Percentiles rank a stretch among this genome's conserved stretches.
phyloP scores from a whole-genome alignment of 2,888 invertebrate genomes.

The Theristus sp. region DNA sequence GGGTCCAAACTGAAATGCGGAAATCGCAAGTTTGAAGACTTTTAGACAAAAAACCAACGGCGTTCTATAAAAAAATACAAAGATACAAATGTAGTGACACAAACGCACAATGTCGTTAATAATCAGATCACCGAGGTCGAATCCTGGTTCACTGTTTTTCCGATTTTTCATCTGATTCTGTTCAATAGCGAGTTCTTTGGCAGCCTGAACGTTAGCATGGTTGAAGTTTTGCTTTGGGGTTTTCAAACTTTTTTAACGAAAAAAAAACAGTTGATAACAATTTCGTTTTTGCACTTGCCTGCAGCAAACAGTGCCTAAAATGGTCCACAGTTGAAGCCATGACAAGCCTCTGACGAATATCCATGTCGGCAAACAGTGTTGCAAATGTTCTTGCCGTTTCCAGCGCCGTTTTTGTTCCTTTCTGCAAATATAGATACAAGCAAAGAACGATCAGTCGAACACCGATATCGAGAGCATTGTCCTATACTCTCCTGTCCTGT shows the following conservation, averaged over 20 bases:
- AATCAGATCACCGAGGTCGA: not conserved
- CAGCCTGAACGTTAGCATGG: constrained; percentile 15
- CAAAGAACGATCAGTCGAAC: too few species aligned
- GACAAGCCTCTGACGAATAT: constrained; percentile 39
- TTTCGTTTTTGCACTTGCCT: too few species aligned
- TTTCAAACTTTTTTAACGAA: too few species aligned
- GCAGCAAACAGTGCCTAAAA: constrained; percentile 23
- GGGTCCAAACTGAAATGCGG: constrained; percentile 29
- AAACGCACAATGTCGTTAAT: not conserved
- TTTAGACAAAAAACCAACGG: too few species aligned
- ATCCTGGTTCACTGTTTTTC: constrained; percentile 9
- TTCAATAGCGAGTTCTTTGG: constrained; percentile 27
- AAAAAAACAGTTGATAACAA: too few species aligned
- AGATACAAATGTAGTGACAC: too few species aligned
- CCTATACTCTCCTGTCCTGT: too few species aligned
- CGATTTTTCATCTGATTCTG: constrained; percentile 28
- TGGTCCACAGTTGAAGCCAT: constrained; percentile 39
- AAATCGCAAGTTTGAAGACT: too few species aligned
- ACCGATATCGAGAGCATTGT: too few species aligned
- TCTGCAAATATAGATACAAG: too few species aligned
- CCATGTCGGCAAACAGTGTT: constrained; percentile 42
- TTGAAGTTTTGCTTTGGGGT: too few species aligned
- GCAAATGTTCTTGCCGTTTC: constrained; percentile 44
- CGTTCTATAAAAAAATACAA: too few species aligned
- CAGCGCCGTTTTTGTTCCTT: constrained; percentile 43